Percentiles rank a stretch among this genome's conserved stretches.
Conservation (phyloP, 2,888 invertebrate species). For the Julus scanicus region DNA sequence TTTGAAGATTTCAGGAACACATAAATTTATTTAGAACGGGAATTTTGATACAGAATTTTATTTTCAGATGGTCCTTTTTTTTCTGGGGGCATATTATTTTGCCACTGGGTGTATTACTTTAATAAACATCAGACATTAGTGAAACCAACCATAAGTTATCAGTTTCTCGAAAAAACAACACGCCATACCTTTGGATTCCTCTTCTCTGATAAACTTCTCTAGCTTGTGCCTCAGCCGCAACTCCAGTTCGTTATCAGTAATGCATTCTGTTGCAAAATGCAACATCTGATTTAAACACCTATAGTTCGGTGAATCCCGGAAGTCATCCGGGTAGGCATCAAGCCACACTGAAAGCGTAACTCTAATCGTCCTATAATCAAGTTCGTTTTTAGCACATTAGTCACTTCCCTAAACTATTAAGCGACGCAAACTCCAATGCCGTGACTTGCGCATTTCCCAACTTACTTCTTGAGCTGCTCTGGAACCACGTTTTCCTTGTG, state of each 20-base stretch:
- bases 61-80: no score
- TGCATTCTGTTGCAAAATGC: conserved; percentile 83
- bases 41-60: no score
- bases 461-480: conserved; percentile 55
- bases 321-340: conserved; percentile 97
- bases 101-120: no score
- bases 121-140: no score
- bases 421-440: neutral
- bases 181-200: conserved; percentile 63
- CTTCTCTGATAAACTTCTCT: conserved; percentile 77
- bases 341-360: conserved; percentile 96
- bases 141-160: no score
- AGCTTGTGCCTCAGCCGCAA: conserved; percentile 77
- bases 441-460: neutral
- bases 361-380: conserved; percentile 78
- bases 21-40: no score
- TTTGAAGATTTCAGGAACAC: no score
- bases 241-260: conserved; percentile 87
- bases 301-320: conserved; percentile 82
- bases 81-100: no score
- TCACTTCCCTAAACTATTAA: neutral
- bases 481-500: conserved; percentile 3
- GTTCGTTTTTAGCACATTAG: neutral
- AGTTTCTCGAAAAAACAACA: neutral
- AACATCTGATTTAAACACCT: conserved; percentile 83